Evolutionary conservation across 2,888 invertebrate genomes (phyloP).

Genomic region (Scaptomyza parva): DNA sequence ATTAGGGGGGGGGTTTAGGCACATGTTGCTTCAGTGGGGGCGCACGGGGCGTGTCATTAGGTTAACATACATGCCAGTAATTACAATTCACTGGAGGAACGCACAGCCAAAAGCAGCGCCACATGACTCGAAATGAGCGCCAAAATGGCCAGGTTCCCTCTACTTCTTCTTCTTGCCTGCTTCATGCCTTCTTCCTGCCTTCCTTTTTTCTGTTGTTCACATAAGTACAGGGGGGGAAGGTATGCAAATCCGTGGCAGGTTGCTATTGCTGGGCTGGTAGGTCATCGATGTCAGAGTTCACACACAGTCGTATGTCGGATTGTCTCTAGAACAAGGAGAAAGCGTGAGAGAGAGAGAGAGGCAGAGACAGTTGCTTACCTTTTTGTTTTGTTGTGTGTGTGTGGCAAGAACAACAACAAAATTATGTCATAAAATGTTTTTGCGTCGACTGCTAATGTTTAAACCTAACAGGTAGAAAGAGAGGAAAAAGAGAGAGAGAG

Average conservation of each 20-base stretch:
- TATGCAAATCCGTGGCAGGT: constrained; percentile 40
- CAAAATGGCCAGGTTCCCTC: constrained; percentile 10
- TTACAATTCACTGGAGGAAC: constrained; percentile 73
- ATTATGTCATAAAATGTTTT: constrained; percentile 77
- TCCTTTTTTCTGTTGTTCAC: neutral
- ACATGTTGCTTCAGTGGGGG: constrained; percentile 13
- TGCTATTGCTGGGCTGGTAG: constrained; percentile 12
- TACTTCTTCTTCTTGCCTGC: too few species aligned
- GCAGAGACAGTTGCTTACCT: constrained; percentile 29
- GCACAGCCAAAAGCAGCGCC: constrained; percentile 53
- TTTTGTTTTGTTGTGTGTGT: constrained; percentile 27
- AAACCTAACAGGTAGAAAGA: constrained; percentile 14
- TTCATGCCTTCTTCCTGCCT: neutral
- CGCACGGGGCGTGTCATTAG: constrained; percentile 69
- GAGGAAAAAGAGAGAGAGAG: neutral
- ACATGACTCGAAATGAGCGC: constrained; percentile 18
- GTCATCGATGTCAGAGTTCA: constrained; percentile 64
- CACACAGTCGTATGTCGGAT: constrained; percentile 40
- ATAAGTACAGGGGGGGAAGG: constrained; percentile 31
- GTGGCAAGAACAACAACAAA: constrained; percentile 59
- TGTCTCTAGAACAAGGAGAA: constrained; percentile 25
- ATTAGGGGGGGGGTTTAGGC: neutral
- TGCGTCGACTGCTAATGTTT: constrained; percentile 58
- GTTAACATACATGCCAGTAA: constrained; percentile 73
- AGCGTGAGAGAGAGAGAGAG: neutral